These are phyloP conservation scores for Centroberyx gerrardi DNA, from an alignment of 2,797 vertebrate species.

Conservation along the genomic window DNA sequence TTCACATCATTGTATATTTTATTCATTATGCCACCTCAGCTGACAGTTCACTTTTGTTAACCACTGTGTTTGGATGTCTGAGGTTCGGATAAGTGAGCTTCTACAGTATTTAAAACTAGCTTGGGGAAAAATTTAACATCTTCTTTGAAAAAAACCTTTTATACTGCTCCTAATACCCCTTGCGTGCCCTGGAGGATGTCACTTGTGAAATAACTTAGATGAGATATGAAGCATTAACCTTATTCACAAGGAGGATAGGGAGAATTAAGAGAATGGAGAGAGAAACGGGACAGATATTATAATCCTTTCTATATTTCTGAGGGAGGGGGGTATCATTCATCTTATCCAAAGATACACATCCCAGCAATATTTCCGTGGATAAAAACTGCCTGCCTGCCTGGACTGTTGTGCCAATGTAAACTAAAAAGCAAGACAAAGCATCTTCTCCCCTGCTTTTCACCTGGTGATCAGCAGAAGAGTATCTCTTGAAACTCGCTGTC, in stretches of 20 bases:
- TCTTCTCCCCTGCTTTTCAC: constrained; percentile 57
- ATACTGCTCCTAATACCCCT: neutral
- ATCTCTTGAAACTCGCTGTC: constrained; percentile 80
- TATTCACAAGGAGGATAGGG: constrained; percentile 21
- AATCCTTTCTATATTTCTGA: constrained; percentile 21
- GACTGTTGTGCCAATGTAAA: constrained; percentile 52
- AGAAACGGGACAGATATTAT: constrained; percentile 33
- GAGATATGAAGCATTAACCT: constrained; percentile 51
- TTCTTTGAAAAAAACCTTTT: neutral
- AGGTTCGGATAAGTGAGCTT: neutral
- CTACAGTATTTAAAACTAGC: neutral
- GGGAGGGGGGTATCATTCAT: constrained; percentile 35
- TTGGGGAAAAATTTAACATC: neutral
- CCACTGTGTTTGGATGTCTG: neutral
- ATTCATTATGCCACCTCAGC: neutral
- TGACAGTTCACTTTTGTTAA: neutral
- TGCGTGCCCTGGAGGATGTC: constrained; percentile 21
- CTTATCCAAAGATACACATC: constrained; percentile 28
- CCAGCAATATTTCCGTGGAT: constrained; percentile 39
- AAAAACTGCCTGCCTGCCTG: constrained; percentile 37
- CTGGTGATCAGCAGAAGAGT: constrained; percentile 78
- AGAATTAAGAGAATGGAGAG: constrained; percentile 34
- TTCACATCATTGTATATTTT: constrained; percentile 12
- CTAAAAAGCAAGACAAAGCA: constrained; percentile 46
- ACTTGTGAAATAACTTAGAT: constrained; percentile 40